Percentiles rank a stretch among this genome's conserved stretches.
Conservation (phyloP, 2,888 invertebrate genomes). For the Panorpa germanica region DNA sequence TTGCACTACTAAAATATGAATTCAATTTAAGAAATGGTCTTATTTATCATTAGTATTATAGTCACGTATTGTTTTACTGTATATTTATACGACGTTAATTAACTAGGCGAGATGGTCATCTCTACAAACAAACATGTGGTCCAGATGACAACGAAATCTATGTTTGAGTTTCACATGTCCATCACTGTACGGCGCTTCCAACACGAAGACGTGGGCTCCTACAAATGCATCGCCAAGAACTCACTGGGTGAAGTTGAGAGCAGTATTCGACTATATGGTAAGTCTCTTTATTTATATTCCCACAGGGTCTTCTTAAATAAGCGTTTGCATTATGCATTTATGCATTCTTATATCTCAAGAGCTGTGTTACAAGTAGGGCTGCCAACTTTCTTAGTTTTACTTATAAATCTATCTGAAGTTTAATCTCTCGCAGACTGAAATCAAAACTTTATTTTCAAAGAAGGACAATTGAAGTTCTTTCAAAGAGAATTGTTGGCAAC, state of each 20-base stretch:
- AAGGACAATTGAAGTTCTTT: not conserved
- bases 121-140: slow-evolving; percentile 65
- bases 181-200: slow-evolving; percentile 58
- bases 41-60: not conserved
- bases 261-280: slow-evolving; percentile 72
- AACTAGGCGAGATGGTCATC: slow-evolving; percentile 66
- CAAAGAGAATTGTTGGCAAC: no score
- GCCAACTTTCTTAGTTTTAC: not conserved
- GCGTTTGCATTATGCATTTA: slow-evolving; percentile 6
- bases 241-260: slow-evolving; percentile 77
- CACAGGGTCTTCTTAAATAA: slow-evolving; percentile 9
- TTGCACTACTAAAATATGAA: no score
- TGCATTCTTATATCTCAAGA: not conserved
- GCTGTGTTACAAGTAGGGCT: not conserved
- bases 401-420: not conserved
- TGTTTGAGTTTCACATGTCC: slow-evolving; percentile 68
- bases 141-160: slow-evolving; percentile 43
- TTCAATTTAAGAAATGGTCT: no score
- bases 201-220: slow-evolving; percentile 58
- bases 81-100: slow-evolving; percentile 8
- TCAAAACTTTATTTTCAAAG: not conserved
- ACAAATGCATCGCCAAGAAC: slow-evolving; percentile 73
- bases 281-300: slow-evolving; percentile 18
- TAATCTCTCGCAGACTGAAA: not conserved
- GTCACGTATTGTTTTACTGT: not conserved